Evolutionary conservation across 1,140 invertebrate genomes (phyloP), one percentile per base, ranked within the genome.

Genomic region (Augochlora pura): DNA sequence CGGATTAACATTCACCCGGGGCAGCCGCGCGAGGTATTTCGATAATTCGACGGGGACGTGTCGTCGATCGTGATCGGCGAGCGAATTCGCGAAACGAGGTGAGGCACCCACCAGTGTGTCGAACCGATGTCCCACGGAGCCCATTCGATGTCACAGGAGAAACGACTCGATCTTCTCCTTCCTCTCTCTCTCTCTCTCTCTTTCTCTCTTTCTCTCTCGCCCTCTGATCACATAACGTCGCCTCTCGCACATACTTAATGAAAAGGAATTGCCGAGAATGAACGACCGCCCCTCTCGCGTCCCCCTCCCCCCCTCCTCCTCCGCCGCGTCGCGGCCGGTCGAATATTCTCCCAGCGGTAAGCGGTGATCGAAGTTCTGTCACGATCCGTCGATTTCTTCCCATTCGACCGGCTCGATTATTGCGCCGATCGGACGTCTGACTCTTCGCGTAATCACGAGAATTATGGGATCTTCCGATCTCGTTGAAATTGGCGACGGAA

Each of bases 61-160:
- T 88, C 86, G 85, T 70, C 77, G 83, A 85, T 88, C 88, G 88
- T 88, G 88, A 86, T 85, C 87, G 80, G 85, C 82, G 86, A 88
- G 66, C 83, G 85, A 88, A 88, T 88, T 88, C 77, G 77, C 83
- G 68, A 83, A 82, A 83, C 81, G 70, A 77, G 84, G 84, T 86
- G 84, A 86, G 71, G n/a, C n/a, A n/a, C n/a, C n/a, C n/a, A n/a
- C n/a, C 80, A 73, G 73, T 82, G 72, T 80, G 72, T 83, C 69
- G 78, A 77, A 79, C 75, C 80, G 57, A 83, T 75, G 65, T 86
- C 84, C 65, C 84, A 82, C 80, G 84, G 59, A 63, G 68, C 18
- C 83, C n/a, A n/a, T 73, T 76, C 52, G 67, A 65, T 80, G 79
- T 81, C 79, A 70, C 54, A 23, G 62, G 21, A 62, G 54, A 46